phyloP scores from a whole-genome alignment of 2,888 invertebrate genomes.

The Pomacea canaliculata region DNA sequence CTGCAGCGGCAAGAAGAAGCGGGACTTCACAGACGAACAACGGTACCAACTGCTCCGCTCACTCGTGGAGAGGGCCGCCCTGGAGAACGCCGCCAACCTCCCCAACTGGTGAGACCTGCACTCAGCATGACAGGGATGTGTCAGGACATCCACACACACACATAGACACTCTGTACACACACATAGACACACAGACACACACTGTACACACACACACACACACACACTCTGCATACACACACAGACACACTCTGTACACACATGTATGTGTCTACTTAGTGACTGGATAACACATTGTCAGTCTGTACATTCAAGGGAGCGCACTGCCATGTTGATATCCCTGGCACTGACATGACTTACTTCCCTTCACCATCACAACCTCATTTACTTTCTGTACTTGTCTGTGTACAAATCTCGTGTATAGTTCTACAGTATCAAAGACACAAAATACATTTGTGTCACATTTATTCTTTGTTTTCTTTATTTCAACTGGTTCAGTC shows the following conservation, averaged over 20 bases:
- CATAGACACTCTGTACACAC: neutral
- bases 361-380: too few relatives aligned
- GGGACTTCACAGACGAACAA: slow-evolving; percentile 32
- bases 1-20: slow-evolving; percentile 33
- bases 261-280: neutral
- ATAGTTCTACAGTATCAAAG: too few relatives aligned
- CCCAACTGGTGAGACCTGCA: neutral
- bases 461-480: too few relatives aligned
- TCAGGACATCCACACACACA: neutral
- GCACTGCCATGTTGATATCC: too few relatives aligned
- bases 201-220: slow-evolving; percentile 1
- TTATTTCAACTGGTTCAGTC: too few relatives aligned
- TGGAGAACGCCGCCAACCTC: neutral
- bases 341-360: too few relatives aligned
- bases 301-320: too few relatives aligned
- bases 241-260: neutral
- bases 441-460: too few relatives aligned
- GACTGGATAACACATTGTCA: too few relatives aligned
- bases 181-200: neutral
- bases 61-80: slow-evolving; percentile 27
- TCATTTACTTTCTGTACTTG: too few relatives aligned
- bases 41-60: slow-evolving; percentile 29
- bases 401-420: too few relatives aligned
- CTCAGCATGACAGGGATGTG: neutral
- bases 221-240: slow-evolving; percentile 4